These are phyloP conservation scores for Typhlichthys eigenmanni DNA, from an alignment of 2,797 vertebrate species.

Conservation along the genomic window DNA sequence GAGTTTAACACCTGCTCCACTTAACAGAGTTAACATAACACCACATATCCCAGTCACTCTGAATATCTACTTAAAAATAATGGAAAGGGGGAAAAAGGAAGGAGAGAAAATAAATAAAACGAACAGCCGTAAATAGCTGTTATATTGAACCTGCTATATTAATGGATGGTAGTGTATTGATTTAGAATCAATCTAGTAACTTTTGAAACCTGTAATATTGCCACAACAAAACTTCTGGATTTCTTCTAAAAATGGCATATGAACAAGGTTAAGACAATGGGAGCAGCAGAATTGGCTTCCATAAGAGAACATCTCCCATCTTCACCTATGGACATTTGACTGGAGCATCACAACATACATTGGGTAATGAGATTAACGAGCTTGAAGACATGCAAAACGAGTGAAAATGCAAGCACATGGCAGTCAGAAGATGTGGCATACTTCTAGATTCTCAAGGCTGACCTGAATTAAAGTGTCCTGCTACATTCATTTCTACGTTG, in stretches of 20 bases:
- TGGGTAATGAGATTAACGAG: conserved; percentile 35
- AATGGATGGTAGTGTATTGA: too few species aligned
- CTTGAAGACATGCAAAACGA: conserved; percentile 59
- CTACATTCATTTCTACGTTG: conserved; percentile 50
- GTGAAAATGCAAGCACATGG: conserved; percentile 27
- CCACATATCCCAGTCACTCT: too few species aligned
- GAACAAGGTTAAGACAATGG: conserved; percentile 9
- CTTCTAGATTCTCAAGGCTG: conserved; percentile 39
- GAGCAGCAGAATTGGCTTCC: conserved; percentile 14
- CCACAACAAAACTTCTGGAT: conserved; percentile 17
- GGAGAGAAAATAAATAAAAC: too few species aligned
- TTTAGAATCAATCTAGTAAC: too few species aligned
- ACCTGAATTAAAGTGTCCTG: conserved; percentile 35
- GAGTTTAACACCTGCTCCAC: too few species aligned
- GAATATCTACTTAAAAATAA: too few species aligned
- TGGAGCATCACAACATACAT: conserved; percentile 27
- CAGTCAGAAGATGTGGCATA: conserved; percentile 28
- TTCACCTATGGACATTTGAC: conserved; percentile 10
- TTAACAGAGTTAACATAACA: too few species aligned
- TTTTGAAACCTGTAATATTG: conserved; percentile 7
- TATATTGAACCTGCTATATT: too few species aligned
- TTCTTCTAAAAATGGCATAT: not conserved
- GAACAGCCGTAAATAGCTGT: too few species aligned
- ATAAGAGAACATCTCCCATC: conserved; percentile 6
- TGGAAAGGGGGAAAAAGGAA: too few species aligned